Percentiles rank a stretch among this genome's conserved stretches.
Evolutionary conservation across 2,113 vertebrate genomes (phyloP).

Genomic region (Anhinga rufa): DNA sequence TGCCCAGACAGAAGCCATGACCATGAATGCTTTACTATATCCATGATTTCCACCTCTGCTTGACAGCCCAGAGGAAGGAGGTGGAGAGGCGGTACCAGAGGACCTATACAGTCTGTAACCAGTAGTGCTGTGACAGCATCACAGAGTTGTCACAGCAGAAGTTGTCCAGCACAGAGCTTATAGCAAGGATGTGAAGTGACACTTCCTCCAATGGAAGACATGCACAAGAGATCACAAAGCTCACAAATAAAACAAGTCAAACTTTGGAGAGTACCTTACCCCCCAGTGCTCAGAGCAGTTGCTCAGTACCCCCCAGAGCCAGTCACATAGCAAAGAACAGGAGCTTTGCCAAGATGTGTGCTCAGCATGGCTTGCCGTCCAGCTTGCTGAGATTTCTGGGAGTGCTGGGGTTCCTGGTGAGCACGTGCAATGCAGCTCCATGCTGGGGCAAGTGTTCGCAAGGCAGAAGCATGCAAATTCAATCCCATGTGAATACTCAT

Average conservation of each 20-base stretch:
- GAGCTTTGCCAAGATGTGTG: conserved; percentile 24
- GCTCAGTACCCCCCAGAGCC: neutral
- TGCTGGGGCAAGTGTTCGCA: neutral
- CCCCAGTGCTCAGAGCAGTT: neutral
- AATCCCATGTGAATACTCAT: neutral
- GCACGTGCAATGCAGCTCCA: neutral
- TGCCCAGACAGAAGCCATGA: neutral
- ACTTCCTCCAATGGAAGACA: neutral
- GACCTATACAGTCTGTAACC: neutral
- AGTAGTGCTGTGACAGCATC: neutral
- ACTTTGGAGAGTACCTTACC: neutral
- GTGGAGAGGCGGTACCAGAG: neutral
- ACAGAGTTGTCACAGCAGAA: neutral
- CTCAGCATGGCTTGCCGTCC: neutral
- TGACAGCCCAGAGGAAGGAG: neutral
- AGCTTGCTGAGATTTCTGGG: conserved; percentile 5
- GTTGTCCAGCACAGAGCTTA: neutral
- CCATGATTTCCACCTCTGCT: neutral
- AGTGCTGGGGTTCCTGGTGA: neutral
- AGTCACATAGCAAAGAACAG: neutral
- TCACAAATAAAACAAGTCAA: neutral
- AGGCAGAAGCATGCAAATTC: neutral
- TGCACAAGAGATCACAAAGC: neutral
- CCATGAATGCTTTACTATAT: neutral
- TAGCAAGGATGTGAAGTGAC: neutral